phyloP scores from a whole-genome alignment of 2,113 vertebrate species.

The Rhinolophus ferrumequinum region DNA sequence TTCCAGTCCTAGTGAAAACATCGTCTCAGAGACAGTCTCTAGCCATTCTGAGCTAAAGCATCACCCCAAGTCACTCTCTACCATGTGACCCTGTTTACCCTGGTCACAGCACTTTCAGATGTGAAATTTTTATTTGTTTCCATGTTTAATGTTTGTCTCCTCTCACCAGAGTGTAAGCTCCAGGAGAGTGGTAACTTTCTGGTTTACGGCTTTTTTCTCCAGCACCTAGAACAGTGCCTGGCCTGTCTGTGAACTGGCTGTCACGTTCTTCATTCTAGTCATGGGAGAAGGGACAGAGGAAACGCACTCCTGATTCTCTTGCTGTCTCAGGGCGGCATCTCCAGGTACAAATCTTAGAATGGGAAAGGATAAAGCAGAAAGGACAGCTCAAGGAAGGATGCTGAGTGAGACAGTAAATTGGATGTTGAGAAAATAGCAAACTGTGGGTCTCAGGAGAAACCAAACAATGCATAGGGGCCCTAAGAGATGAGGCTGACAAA shows the following conservation, averaged over 20 bases:
- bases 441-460: background rate
- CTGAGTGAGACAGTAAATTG: background rate
- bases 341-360: background rate
- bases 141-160: background rate
- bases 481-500: background rate
- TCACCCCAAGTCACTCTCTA: background rate
- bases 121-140: background rate
- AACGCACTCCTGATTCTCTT: background rate
- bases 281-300: background rate
- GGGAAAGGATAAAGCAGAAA: background rate
- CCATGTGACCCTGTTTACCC: background rate
- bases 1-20: background rate
- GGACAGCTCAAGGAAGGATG: background rate
- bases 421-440: background rate
- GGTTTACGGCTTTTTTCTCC: background rate
- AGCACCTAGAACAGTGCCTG: background rate
- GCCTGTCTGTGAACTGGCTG: background rate
- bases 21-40: background rate
- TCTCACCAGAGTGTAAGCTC: background rate
- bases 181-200: background rate
- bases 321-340: background rate
- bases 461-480: background rate
- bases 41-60: background rate
- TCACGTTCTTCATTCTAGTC: background rate
- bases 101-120: background rate